Evolutionary conservation across 2,888 invertebrate species (phyloP), one percentile per base, ranked within the genome.

Genomic region (Melanargia galathea): DNA sequence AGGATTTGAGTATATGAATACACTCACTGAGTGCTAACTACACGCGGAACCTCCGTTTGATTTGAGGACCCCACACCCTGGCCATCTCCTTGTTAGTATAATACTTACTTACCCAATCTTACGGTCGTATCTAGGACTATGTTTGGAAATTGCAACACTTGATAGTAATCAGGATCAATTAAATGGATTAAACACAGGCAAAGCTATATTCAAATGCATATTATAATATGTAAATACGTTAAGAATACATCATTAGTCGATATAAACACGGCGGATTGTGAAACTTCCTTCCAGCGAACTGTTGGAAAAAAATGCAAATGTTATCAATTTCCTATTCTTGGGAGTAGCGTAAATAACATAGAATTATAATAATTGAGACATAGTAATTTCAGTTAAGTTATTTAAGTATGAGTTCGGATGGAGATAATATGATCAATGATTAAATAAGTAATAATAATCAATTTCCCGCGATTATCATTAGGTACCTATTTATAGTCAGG

Each of bases 221-320:
- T 22, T 22, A 38, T 10, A 38, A 16, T 38, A 54, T 38, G 54
- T 54, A n/a, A 54, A 54, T 40, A 38, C 38, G 30, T 16, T 18
- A 51, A 51, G 8, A 16, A 49, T 22, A 6, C 20, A 35, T 20
- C 35, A 22, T 35, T 22, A 54, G 35, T 54, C 5, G 20, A 22
- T 13, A 3, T 20, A 54, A 38, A 35, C 38, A 35, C 11, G 22
- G 18, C 16, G 11, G 2, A 11, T 55, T 55, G 43, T 24, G 11
- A 40, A 55, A 55, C 55, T 40, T 55, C 55, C 55, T 55, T 55
- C 26, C 40, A 55, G 16, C 18, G 55, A 54, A 54, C 13, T 35
- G n/a, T 40, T 8, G 11, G 6, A 16, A 38, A 22, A 55, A 55
- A 43, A 43, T 55, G 55, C 55, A 43, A 55, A 55, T 43, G 1